These are phyloP conservation scores for Hypomecis atomaria DNA, from an alignment of 2,888 invertebrate genomes.

Conservation along the genomic window DNA sequence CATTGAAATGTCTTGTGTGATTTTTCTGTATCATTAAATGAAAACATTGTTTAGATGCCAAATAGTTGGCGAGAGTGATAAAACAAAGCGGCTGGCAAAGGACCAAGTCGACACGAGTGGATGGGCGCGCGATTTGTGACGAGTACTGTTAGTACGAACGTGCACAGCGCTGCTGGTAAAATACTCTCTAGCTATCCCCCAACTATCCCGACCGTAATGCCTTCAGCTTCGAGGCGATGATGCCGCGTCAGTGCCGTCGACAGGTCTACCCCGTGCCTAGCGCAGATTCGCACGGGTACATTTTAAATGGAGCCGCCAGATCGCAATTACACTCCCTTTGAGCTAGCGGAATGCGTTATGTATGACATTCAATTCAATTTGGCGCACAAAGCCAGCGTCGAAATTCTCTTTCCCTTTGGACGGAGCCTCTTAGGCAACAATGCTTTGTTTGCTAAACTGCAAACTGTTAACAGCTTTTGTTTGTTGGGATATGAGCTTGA, in stretches of 20 bases:
- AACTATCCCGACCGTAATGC: slow-evolving; percentile 23
- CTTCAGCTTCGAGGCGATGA: slow-evolving; percentile 4
- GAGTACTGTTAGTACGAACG: slow-evolving; percentile 45
- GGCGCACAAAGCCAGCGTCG: slow-evolving; percentile 74
- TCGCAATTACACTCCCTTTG: slow-evolving; percentile 83
- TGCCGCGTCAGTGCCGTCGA: slow-evolving; percentile 10
- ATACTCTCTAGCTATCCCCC: slow-evolving; percentile 46
- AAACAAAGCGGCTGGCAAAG: slow-evolving; percentile 80
- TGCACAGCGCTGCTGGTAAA: slow-evolving; percentile 41
- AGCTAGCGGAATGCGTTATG: slow-evolving; percentile 76
- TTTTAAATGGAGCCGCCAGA: slow-evolving; percentile 80
- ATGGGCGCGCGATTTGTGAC: slow-evolving; percentile 71
- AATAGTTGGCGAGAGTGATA: slow-evolving; percentile 77
- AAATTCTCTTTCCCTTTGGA: slow-evolving; percentile 79
- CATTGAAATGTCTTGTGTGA: slow-evolving; percentile 70
- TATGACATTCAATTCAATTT: slow-evolving; percentile 82
- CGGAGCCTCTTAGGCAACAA: slow-evolving; percentile 69
- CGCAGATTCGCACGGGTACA: slow-evolving; percentile 77
- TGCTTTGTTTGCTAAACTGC: slow-evolving; percentile 69
- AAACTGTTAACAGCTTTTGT: slow-evolving; percentile 45
- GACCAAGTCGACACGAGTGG: slow-evolving; percentile 79
- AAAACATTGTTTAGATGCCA: slow-evolving; percentile 81
- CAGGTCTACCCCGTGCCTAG: slow-evolving; percentile 55
- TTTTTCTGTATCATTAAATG: slow-evolving; percentile 78
- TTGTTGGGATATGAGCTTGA: background rate